Evolutionary conservation across 2,888 invertebrate species (phyloP).

Genomic region (Leptogaster cylindrica): DNA sequence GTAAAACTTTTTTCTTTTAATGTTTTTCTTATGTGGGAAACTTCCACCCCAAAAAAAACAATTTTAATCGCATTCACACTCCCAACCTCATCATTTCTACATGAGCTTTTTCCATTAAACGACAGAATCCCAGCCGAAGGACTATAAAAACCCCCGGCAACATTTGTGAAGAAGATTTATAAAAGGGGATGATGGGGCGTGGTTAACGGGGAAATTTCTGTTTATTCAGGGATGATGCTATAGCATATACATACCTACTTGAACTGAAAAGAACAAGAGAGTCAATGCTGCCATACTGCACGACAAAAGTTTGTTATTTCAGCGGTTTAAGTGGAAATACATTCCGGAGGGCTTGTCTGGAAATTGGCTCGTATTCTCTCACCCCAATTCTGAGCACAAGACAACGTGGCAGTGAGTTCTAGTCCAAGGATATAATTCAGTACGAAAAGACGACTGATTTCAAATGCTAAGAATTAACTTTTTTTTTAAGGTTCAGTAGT

Average conservation of each 20-base stretch:
- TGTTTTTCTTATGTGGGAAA: constrained; percentile 9
- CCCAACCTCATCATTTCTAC: not conserved
- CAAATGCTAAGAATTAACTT: no score
- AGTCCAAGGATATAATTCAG: no score
- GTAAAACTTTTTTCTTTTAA: not conserved
- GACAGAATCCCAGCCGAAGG: not conserved
- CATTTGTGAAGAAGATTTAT: constrained; percentile 13
- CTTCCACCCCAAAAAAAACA: not conserved
- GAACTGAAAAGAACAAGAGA: not conserved
- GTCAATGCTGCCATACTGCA: constrained; percentile 4
- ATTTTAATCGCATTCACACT: constrained; percentile 7
- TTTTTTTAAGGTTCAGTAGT: no score
- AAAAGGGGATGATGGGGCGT: constrained; percentile 20
- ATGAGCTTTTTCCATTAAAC: constrained; percentile 10
- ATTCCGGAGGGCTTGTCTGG: constrained; percentile 28
- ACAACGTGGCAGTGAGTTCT: no score
- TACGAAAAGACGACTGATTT: no score
- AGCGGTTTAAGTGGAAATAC: constrained; percentile 47
- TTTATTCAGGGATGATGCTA: constrained; percentile 38
- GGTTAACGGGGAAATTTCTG: constrained; percentile 6
- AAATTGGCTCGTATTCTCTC: constrained; percentile 19
- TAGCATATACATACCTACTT: constrained; percentile 8
- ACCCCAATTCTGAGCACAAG: no score
- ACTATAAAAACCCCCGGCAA: constrained; percentile 2
- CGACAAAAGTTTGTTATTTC: constrained; percentile 47